Evolutionary conservation across 2,797 vertebrate species (phyloP), one percentile per base, ranked within the genome.

Genomic region (Myripristis murdjan): DNA sequence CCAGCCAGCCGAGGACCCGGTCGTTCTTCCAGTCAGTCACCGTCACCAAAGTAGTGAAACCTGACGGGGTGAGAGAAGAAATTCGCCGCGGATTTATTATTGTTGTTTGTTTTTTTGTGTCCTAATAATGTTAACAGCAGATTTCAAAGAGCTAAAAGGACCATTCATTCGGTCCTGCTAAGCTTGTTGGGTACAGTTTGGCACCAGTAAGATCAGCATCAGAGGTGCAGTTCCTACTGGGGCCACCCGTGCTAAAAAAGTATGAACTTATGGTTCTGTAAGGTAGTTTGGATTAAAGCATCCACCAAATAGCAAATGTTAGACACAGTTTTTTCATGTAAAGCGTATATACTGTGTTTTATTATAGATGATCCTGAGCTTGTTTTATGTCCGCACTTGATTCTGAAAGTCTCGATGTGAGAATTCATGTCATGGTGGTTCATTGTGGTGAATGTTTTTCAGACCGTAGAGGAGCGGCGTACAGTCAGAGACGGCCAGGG

Each of bases 401-500:
- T 9, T 20, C 20, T 47, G 8, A 49, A 49, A 48, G 6, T 26
- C 7, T 15, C 1, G 28, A 15, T 22, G 26, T 59, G 20, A 33
- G 14, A 31, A 14, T 24, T 24, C 0, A 8, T 22, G 5, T 53
- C 14, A 18, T 23, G 14, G 2, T 31, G 46, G 4, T 14, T 33
- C 37, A 24, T 23, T 56, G n/a, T 54, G 46, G 2, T 59, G 12
- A 51, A 22, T 47, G 12, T 39, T 14, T 52, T 28, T 24, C 81
- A 98, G 97, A 92, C 77, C 0, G 87, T 97, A 5, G 96, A 98
- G 86, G 97, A 99, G 82, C 92, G 84, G 8, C 93, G 95, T 31
- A 98, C 96, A 0, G 93, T 98, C 46, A 87, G 93, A 79, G 97
- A 99, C 49, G 90, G 96, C 59, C 91, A 92, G 23, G 97, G 97